These are phyloP conservation scores for Calcarius ornatus DNA, from an alignment of 2,113 vertebrate species.

Conservation along the genomic window DNA sequence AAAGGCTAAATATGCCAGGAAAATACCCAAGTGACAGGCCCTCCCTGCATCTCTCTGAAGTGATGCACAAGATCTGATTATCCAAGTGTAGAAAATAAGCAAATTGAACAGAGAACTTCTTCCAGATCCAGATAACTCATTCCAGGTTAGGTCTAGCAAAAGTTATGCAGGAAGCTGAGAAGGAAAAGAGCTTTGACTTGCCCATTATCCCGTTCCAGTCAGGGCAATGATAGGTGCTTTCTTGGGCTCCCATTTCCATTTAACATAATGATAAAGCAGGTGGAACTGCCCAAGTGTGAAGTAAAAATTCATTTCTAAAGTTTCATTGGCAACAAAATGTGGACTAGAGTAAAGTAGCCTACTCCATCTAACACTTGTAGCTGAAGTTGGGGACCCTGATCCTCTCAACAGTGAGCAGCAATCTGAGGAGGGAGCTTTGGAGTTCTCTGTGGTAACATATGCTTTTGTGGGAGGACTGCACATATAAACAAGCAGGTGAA, in stretches of 20 bases:
- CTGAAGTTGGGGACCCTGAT: background rate
- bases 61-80: background rate
- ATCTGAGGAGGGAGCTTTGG: background rate
- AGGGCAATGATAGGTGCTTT: background rate
- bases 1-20: background rate
- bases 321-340: background rate
- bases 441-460: slow-evolving; percentile 37
- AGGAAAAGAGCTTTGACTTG: background rate
- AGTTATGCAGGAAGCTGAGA: background rate
- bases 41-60: background rate
- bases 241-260: background rate
- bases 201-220: background rate
- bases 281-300: background rate
- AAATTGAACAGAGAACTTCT: background rate
- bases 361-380: background rate
- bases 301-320: background rate
- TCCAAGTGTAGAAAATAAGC: background rate
- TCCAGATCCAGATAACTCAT: background rate
- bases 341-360: background rate
- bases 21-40: background rate
- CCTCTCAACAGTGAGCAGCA: background rate
- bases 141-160: background rate
- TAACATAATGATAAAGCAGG: background rate
- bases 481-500: background rate
- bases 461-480: background rate